These are phyloP conservation scores for Ictidomys tridecemlineatus DNA, from an alignment of 2,113 vertebrate species.

Conservation along the genomic window DNA sequence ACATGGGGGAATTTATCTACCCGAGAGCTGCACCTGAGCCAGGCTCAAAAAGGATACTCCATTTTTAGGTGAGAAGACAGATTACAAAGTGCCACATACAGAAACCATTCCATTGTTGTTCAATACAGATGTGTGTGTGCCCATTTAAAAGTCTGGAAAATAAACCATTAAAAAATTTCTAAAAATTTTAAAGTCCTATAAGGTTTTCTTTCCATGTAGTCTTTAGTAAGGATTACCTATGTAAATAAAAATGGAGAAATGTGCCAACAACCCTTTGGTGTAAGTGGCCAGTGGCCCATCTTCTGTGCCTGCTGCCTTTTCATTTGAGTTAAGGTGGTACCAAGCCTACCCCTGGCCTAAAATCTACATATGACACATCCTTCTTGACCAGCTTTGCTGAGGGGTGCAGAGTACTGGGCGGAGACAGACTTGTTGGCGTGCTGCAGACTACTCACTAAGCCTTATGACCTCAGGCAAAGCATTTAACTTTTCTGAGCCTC, in stretches of 20 bases:
- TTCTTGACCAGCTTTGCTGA: background rate
- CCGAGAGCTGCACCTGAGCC: background rate
- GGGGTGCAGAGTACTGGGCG: background rate
- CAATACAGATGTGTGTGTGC: background rate
- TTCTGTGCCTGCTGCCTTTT: background rate
- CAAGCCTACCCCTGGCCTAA: background rate
- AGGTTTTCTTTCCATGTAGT: background rate
- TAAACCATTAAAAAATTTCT: too few relatives aligned
- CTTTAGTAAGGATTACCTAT: background rate
- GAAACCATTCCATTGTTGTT: background rate
- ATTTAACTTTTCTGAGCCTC: background rate
- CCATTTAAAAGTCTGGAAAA: background rate
- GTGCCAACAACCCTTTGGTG: background rate
- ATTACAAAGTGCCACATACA: background rate
- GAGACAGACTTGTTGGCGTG: background rate
- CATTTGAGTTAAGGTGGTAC: background rate
- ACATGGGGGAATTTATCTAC: background rate
- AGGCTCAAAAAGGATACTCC: background rate
- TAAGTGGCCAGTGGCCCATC: background rate
- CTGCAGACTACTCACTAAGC: background rate
- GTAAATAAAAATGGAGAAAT: background rate
- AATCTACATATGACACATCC: fast-evolving
- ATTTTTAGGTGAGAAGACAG: background rate
- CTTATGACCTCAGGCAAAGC: background rate
- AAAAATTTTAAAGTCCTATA: background rate